Conservation (phyloP, 2,888 invertebrate species). For the Julus scandinavius region DNA sequence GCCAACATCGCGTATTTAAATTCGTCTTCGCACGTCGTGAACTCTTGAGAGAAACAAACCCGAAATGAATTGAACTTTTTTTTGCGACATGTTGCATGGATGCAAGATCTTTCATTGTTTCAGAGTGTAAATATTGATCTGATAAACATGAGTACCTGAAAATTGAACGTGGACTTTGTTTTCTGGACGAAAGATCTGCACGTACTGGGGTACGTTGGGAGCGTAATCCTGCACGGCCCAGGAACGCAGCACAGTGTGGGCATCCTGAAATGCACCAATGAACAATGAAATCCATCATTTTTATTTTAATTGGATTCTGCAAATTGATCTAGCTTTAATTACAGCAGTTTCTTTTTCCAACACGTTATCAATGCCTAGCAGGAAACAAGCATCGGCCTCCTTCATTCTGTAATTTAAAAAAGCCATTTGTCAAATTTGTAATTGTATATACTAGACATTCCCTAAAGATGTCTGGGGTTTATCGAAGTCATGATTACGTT, state of each 20-base stretch:
- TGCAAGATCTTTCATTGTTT: background rate
- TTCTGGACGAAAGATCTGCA: slow-evolving; percentile 97
- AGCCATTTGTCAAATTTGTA: too few relatives aligned
- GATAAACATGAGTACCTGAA: slow-evolving; percentile 70
- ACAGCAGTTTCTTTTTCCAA: slow-evolving; percentile 95
- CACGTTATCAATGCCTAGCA: slow-evolving; percentile 94
- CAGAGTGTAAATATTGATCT: background rate
- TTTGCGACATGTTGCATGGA: background rate
- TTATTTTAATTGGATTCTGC: background rate
- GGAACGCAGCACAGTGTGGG: slow-evolving; percentile 82
- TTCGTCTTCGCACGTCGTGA: slow-evolving; percentile 70
- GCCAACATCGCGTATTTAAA: slow-evolving; percentile 69
- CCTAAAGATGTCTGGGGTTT: too few relatives aligned
- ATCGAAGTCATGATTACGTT: too few relatives aligned
- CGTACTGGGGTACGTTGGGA: slow-evolving; percentile 95
- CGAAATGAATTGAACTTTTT: background rate
- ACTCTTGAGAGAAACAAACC: slow-evolving; percentile 74
- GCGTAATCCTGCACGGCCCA: slow-evolving; percentile 99
- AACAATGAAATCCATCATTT: background rate
- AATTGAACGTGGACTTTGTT: slow-evolving; percentile 99
- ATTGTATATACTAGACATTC: too few relatives aligned
- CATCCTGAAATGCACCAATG: slow-evolving; percentile 69
- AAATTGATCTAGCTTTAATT: slow-evolving; percentile 63
- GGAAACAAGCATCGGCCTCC: slow-evolving; percentile 97
- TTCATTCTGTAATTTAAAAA: slow-evolving; percentile 76